Conservation (phyloP, 2,888 invertebrate genomes). For the Mimas tiliae region DNA sequence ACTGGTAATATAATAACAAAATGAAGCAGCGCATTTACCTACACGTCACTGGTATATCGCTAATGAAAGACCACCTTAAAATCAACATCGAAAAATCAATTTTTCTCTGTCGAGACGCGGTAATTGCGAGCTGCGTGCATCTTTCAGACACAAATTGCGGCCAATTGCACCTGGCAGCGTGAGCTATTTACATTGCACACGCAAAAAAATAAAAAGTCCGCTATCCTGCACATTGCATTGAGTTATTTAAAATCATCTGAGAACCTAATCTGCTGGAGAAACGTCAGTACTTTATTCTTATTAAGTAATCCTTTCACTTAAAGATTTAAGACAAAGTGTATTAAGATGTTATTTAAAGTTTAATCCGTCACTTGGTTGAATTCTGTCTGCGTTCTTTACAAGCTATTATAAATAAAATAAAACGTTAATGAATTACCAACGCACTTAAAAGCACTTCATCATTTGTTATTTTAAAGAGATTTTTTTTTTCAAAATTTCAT, state of each 20-base stretch:
- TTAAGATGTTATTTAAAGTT: background rate
- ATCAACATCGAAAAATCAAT: slow-evolving; percentile 77
- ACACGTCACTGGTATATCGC: slow-evolving; percentile 35
- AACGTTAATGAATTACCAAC: no score
- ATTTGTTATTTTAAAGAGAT: no score
- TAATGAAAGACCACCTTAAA: slow-evolving; percentile 62
- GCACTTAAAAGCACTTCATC: no score
- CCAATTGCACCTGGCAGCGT: slow-evolving; percentile 72
- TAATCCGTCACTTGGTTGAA: background rate
- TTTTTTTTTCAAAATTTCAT: no score
- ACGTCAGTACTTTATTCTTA: slow-evolving; percentile 19
- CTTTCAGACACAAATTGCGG: slow-evolving; percentile 71
- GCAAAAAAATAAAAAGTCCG: slow-evolving; percentile 45
- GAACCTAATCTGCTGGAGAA: slow-evolving; percentile 32
- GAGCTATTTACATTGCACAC: slow-evolving; percentile 64
- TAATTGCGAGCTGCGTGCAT: slow-evolving; percentile 64
- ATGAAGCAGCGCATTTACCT: background rate
- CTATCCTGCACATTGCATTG: slow-evolving; percentile 45
- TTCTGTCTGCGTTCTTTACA: no score
- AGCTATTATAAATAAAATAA: no score
- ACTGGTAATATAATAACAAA: background rate
- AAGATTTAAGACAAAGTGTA: background rate
- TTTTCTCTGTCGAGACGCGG: slow-evolving; percentile 69
- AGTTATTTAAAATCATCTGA: slow-evolving; percentile 48
- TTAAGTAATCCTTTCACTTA: slow-evolving; percentile 7